Percentiles rank a stretch among this genome's conserved stretches.
Conservation (phyloP, 2,113 vertebrate genomes). For the Camelus dromedarius region DNA sequence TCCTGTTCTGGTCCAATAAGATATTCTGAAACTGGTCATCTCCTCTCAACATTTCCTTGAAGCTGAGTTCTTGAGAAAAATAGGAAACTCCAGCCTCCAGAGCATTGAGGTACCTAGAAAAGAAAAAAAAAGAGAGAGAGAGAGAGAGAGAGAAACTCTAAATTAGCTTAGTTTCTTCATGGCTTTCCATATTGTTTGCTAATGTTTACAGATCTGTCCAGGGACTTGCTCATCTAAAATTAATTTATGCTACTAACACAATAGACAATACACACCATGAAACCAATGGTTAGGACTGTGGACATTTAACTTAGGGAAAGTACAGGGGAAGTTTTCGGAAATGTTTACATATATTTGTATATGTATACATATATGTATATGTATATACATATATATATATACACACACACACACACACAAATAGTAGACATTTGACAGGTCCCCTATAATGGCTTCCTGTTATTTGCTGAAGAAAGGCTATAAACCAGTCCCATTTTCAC, state of each 20-base stretch:
- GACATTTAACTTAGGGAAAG: background rate
- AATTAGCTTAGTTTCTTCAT: background rate
- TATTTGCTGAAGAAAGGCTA: background rate
- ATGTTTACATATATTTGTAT: background rate
- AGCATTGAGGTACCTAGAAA: constrained; percentile 96
- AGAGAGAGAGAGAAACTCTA: background rate
- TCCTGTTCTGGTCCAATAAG: constrained; percentile 78
- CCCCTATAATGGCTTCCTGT: background rate
- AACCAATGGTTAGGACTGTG: background rate
- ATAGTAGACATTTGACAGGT: background rate
- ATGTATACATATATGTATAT: no score
- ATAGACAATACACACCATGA: background rate
- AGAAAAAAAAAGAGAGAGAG: background rate
- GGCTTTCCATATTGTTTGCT: background rate
- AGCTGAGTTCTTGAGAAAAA: constrained; percentile 84
- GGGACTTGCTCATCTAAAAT: background rate
- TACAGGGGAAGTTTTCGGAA: background rate
- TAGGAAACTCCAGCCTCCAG: constrained; percentile 90
- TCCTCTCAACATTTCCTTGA: constrained; percentile 88
- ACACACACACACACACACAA: background rate
- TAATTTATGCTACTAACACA: background rate
- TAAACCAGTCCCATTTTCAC: background rate
- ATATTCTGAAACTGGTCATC: constrained; percentile 64
- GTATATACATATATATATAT: no score
- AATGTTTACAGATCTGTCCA: background rate